Evolutionary conservation across 1,140 invertebrate species (phyloP).

Genomic region (Sycobia sp.): DNA sequence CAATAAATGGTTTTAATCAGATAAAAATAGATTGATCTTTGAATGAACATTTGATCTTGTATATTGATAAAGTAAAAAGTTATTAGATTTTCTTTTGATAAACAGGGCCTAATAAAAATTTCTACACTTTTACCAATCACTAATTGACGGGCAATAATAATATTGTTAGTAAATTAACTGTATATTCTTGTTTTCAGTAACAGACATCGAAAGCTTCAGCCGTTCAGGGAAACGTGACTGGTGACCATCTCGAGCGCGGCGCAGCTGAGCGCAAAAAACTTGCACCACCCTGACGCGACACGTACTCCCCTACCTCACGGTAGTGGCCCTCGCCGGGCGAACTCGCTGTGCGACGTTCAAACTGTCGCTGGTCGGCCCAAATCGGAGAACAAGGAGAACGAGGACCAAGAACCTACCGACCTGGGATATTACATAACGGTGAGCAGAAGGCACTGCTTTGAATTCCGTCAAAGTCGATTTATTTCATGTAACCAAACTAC

Average conservation of each 20-base stretch:
- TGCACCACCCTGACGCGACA: conserved; percentile 57
- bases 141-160: too few species aligned
- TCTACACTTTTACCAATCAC: too few species aligned
- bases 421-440: conserved; percentile 36
- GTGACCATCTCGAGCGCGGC: conserved; percentile 61
- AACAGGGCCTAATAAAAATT: too few species aligned
- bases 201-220: conserved; percentile 92
- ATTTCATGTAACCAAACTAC: too few species aligned
- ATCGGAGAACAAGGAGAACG: conserved; percentile 43
- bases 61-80: too few species aligned
- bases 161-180: too few species aligned
- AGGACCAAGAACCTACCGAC: conserved; percentile 52
- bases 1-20: too few species aligned
- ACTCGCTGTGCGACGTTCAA: conserved; percentile 43
- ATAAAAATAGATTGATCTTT: too few species aligned
- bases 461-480: too few species aligned
- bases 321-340: conserved; percentile 43
- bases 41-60: too few species aligned
- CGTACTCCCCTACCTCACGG: conserved; percentile 47
- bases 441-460: too few species aligned
- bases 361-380: conserved; percentile 47
- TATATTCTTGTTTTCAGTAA: conserved; percentile 69
- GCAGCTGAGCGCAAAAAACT: conserved; percentile 59
- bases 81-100: too few species aligned
- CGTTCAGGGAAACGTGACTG: conserved; percentile 92